Evolutionary conservation across 2,797 vertebrate genomes (phyloP), one percentile per base, ranked within the genome.

Genomic region (Eulemur mongoz): DNA sequence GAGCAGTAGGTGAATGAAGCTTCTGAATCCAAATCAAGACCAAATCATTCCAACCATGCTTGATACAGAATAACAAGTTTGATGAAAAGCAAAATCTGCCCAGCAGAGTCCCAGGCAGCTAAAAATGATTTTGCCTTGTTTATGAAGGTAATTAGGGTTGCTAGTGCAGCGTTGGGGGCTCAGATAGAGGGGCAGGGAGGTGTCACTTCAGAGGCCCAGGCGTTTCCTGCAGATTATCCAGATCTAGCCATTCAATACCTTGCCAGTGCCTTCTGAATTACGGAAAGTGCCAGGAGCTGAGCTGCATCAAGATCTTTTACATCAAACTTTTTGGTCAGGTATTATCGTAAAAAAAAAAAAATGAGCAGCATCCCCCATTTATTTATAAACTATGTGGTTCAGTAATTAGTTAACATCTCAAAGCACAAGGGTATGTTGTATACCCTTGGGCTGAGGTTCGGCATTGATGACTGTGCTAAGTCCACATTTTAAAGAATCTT

Each of bases 51-150:
- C 86, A 92, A 82, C 91, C 89, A 86, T 43, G 50, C 84, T 69
- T 63, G 82, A 92, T 92, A 86, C 65, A 95, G 90, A 96, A 91
- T 84, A 96, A 96, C 45, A n/a, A 96, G 61, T 89, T 79, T 97
- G 97, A 95, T 91, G 91, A 95, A 93, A 94, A 96, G 95, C 82
- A 91, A 96, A 89, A 54, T 76, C 76, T 80, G 59, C 70, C 80
- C n/a, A 0, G 63, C 48, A 89, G 91, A 94, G 91, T 91, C 80
- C 70, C 88, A 93, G 76, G 94, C 91, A 96, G 93, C 91, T 98
- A 96, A 96, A 94, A 97, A 87, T 94, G 83, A 96, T 97, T 96
- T 88, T 3, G 57, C 73, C 70, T 67, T 97, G 97, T 97, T 97
- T 95, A 97, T 7, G 4, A 89, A 94, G 93, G 89, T 84, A 88